A percentile compares a stretch with the other conserved stretches of the same genome.
phyloP scores from a whole-genome alignment of 1,140 invertebrate genomes.

The Drosophila lini region DNA sequence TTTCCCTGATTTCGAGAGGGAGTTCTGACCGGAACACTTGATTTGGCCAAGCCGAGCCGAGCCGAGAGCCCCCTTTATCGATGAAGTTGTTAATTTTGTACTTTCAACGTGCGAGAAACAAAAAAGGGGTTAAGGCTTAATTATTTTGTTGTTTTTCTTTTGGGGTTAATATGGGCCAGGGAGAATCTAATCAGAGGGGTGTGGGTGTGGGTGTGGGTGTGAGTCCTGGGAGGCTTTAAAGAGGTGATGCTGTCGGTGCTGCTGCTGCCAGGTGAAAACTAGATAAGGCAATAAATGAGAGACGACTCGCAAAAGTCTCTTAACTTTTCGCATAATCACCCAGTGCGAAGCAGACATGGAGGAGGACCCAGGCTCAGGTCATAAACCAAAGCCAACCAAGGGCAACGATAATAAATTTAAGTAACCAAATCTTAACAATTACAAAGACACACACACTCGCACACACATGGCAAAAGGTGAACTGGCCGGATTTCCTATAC shows the following conservation, averaged over 20 bases:
- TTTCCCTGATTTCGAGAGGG: background rate
- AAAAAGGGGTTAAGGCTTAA: slow-evolving; percentile 38
- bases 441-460: slow-evolving; percentile 44
- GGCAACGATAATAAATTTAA: slow-evolving; percentile 73
- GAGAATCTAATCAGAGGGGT: background rate
- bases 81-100: slow-evolving; percentile 80
- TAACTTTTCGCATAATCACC: slow-evolving; percentile 71
- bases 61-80: slow-evolving; percentile 56
- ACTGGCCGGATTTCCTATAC: slow-evolving; percentile 21
- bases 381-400: slow-evolving; percentile 35
- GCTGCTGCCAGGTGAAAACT: background rate
- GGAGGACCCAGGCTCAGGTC: slow-evolving; percentile 46
- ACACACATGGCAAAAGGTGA: slow-evolving; percentile 9
- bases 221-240: background rate
- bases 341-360: slow-evolving; percentile 9
- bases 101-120: slow-evolving; percentile 20
- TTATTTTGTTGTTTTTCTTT: slow-evolving; percentile 61
- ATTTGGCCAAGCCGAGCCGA: slow-evolving; percentile 43
- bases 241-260: background rate
- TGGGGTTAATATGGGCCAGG: slow-evolving; percentile 40
- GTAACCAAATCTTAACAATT: slow-evolving; percentile 83
- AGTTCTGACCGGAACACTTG: slow-evolving; percentile 43
- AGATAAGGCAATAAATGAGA: slow-evolving; percentile 19
- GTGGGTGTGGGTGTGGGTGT: background rate
- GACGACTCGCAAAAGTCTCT: background rate